Evolutionary conservation across 1,140 invertebrate species (phyloP).

Genomic region (Drosophila nebulosa): DNA sequence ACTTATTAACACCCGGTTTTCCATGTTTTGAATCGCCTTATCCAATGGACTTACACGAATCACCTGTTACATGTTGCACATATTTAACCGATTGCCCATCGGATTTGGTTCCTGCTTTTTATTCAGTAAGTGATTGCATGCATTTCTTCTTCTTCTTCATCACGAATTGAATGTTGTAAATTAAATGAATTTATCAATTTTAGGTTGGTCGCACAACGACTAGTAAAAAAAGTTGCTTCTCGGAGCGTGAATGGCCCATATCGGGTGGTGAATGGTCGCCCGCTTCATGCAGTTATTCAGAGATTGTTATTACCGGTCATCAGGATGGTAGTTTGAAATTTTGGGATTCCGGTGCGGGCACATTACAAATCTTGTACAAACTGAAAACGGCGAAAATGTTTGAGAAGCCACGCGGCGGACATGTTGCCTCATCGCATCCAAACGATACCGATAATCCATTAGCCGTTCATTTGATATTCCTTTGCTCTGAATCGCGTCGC

Average conservation of each 20-base stretch:
- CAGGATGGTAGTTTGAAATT: conserved; percentile 98
- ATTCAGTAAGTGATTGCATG: conserved; percentile 82
- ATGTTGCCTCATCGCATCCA: conserved; percentile 64
- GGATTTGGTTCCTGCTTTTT: conserved; percentile 95
- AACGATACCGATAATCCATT: conserved; percentile 92
- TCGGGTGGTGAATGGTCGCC: conserved; percentile 97
- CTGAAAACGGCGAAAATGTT: conserved; percentile 98
- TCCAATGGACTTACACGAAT: conserved; percentile 99
- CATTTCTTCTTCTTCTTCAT: not conserved
- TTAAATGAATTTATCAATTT: not conserved
- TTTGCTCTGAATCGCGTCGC: conserved; percentile 95
- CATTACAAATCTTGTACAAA: conserved; percentile 97
- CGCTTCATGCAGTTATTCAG: conserved; percentile 96
- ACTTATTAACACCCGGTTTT: conserved; percentile 96
- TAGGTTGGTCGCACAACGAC: conserved; percentile 82
- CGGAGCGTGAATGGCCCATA: conserved; percentile 97
- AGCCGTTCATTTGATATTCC: conserved; percentile 94
- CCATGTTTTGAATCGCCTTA: conserved; percentile 99
- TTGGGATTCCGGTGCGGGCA: conserved; percentile 97
- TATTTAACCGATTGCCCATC: conserved; percentile 98
- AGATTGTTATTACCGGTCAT: conserved; percentile 98
- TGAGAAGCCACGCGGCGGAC: conserved; percentile 85
- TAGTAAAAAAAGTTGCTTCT: conserved; percentile 91
- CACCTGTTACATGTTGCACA: conserved; percentile 96
- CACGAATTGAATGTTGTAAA: not conserved